These are phyloP conservation scores for Manduca sexta DNA, from an alignment of 1,140 invertebrate species.

Conservation along the genomic window DNA sequence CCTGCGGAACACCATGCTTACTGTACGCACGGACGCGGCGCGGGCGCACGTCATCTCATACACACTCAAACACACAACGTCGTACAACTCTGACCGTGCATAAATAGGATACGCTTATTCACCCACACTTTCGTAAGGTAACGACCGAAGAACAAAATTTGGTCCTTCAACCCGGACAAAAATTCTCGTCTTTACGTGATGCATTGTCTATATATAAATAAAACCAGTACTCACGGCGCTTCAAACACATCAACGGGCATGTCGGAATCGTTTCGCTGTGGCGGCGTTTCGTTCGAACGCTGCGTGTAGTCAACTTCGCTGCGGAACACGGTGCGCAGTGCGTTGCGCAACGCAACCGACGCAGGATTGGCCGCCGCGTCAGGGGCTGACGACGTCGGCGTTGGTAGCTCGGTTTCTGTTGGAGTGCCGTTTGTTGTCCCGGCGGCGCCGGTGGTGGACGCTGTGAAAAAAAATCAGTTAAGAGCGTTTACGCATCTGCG, in stretches of 20 bases:
- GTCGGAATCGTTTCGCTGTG: slow-evolving; percentile 32
- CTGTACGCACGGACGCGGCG: no score
- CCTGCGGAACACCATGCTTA: no score
- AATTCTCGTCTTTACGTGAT: no score
- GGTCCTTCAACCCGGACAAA: no score
- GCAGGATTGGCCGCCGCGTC: slow-evolving; percentile 32
- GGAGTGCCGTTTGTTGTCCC: slow-evolving; percentile 50
- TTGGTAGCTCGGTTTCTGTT: slow-evolving; percentile 47
- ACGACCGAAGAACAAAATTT: no score
- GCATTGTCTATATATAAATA: no score
- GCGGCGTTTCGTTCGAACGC: slow-evolving; percentile 26
- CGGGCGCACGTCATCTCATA: no score
- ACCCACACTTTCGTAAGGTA: no score
- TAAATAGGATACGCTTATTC: no score
- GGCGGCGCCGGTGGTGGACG: slow-evolving; percentile 20
- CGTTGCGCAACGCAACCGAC: slow-evolving; percentile 43
- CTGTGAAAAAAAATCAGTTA: slow-evolving; percentile 7
- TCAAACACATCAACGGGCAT: slow-evolving; percentile 41
- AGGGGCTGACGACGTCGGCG: slow-evolving; percentile 45
- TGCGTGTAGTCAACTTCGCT: slow-evolving; percentile 30
- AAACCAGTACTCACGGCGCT: slow-evolving; percentile 35
- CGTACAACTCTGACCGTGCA: no score
- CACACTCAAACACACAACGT: no score
- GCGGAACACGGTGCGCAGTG: slow-evolving; percentile 43
- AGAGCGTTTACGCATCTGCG: no score